Evolutionary conservation across 92 coral and sea anemone genomes (phyloP), one percentile per base, ranked within the genome.

Genomic region (Ricordea florida): DNA sequence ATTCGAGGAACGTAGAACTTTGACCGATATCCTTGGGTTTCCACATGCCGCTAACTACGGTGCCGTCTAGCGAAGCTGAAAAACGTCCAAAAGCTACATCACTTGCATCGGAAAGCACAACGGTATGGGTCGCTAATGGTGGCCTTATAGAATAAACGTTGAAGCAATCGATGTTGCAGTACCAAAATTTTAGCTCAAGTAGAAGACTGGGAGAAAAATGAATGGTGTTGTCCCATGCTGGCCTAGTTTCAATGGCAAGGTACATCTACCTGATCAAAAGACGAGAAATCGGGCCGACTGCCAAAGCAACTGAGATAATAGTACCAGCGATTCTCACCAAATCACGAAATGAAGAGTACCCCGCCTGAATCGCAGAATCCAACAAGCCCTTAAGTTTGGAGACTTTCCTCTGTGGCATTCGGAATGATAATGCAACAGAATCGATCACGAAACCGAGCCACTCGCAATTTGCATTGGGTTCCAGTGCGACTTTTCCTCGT

Each of bases 361-460:
- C 76, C 18, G 31, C 78, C 8, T 10, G 42, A 38, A 82, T 78
- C 24, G 69, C 58, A 37, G 42, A 21, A 32, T 84, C 62, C 21
- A 87, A 24, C 11, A 69, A 41, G 24, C 33, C 16, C 60, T 82
- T 76, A 8, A 82, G 34, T 49, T 87, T 82, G 25, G 44, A 6
- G n/a, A 81, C 45, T 48, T 83, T 84, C 72, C 60, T 85, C 20
- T 67, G 66, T 11, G 87, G 84, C 25, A 89, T 32, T 6, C 22
- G 69, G 50, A 73, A 79, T 57, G 59, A 46, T 84, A 89, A 79
- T 14, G 66, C 58, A 18, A 84, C 79, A 4, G 84, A 72, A 44
- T 89, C 65, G 55, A 89, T 89, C 20, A 80, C 44, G 48, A 89
- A 75, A 2, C 93, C 80, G 3, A 89, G 49, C 86, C 87, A 84